Base-by-base conservation (phyloP, 2,888 invertebrate species). In the Agriotes lineatus region DNA sequence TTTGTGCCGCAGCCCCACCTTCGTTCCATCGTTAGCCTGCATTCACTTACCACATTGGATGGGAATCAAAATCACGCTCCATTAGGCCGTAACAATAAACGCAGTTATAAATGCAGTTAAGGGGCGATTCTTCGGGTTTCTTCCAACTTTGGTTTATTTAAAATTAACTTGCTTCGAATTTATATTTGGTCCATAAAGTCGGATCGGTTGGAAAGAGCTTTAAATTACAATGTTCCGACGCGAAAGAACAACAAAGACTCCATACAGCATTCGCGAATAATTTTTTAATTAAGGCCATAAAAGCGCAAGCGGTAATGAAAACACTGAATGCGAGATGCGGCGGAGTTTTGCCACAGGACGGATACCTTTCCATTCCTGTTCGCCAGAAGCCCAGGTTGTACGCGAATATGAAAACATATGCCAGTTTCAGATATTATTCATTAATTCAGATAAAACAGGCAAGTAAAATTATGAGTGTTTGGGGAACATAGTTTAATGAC, bases 401-500 rank as follows among this genome's bases (percentile, higher is more conserved):
- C 58, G 58, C 37, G 58, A 16, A 58, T 58, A 58, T 16, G 65
- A 65, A 62, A 65, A 58, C 65, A 42, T 65, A 57, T 65, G 65
- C 12, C 48, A 58, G 37, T 14, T 52, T 39, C 18, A 65, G 50
- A 69, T 61, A 52, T 70, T 70, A 66, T 70, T 70, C 65, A 70
- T 73, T 72, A 64, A 69, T 63, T 57, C 54, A 72, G 72, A 75
- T 75, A 75, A 75, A 70, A 67, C 72, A 66, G 63, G 39, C 72
- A 54, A 62, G 67, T 39, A 67, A 71, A 74, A 63, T 78, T 77
- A 77, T 75, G 67, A 70, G 65, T 67, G 76, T 75, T 77, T 72
- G 56, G 77, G 77, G 75, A 75, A 72, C 70, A 58, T 74, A 76
- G 76, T 78, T 79, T 79, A 79, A 79, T 77, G 77, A 79, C 74